phyloP scores from a whole-genome alignment of 2,888 invertebrate genomes.

The Adelphocoris suturalis region DNA sequence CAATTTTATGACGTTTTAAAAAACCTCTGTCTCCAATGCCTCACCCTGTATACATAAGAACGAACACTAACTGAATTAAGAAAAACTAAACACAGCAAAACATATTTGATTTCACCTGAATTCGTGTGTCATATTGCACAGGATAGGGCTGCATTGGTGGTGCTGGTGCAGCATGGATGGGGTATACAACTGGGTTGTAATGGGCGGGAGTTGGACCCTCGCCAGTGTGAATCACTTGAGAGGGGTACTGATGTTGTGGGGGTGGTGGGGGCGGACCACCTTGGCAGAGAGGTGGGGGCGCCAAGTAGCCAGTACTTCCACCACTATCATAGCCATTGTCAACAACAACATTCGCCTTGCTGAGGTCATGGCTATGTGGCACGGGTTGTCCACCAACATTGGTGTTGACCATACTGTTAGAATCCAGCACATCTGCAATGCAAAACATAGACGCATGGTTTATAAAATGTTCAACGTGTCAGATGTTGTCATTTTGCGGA shows the following conservation, averaged over 20 bases:
- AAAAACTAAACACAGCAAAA: neutral
- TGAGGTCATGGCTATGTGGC: conserved; percentile 37
- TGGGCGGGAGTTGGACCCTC: conserved; percentile 57
- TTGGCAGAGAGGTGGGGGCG: conserved; percentile 53
- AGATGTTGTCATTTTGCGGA: too few species aligned
- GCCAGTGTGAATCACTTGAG: conserved; percentile 38
- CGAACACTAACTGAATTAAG: too few species aligned
- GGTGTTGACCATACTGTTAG: conserved; percentile 8
- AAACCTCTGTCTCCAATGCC: too few species aligned
- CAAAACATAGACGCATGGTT: neutral
- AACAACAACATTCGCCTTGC: conserved; percentile 18
- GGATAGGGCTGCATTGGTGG: conserved; percentile 62
- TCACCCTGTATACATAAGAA: too few species aligned
- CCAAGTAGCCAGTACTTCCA: conserved; percentile 50
- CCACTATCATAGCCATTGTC: conserved; percentile 59
- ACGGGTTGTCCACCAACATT: neutral
- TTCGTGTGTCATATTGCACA: conserved; percentile 59
- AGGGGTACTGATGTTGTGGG: conserved; percentile 39
- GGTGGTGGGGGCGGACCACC: conserved; percentile 40
- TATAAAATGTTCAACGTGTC: too few species aligned
- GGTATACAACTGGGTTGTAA: conserved; percentile 67
- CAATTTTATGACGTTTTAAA: too few species aligned
- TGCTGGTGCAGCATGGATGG: conserved; percentile 54
- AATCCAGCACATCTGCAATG: conserved; percentile 47
- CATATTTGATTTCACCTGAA: conserved; percentile 56